Percentiles rank a stretch among this genome's conserved stretches.
Conservation (phyloP, 2,113 vertebrate genomes). For the Motacilla alba region DNA sequence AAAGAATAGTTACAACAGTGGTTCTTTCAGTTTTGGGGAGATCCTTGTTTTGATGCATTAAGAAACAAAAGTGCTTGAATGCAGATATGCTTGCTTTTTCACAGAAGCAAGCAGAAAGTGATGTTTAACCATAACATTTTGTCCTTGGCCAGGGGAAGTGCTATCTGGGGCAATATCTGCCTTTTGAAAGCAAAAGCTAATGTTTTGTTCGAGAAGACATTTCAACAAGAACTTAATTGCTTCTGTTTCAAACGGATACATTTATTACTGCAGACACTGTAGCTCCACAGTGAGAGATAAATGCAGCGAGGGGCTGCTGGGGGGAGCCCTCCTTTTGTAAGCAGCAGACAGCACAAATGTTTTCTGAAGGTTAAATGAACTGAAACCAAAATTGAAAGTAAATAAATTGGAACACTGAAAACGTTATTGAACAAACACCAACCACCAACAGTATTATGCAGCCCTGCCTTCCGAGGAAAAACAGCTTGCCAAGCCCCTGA, state of each 20-base stretch:
- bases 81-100: neutral
- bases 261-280: slow-evolving; percentile 50
- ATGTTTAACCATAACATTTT: neutral
- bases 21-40: neutral
- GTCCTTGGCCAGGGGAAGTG: slow-evolving; percentile 51
- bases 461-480: neutral
- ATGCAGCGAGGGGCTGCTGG: slow-evolving; percentile 8
- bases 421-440: slow-evolving; percentile 31
- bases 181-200: slow-evolving; percentile 47
- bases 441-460: neutral
- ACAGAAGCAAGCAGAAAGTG: neutral
- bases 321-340: slow-evolving; percentile 3
- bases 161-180: slow-evolving; percentile 17
- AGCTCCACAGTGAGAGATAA: slow-evolving; percentile 41
- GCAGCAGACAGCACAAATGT: slow-evolving; percentile 8
- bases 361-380: slow-evolving; percentile 65
- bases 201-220: slow-evolving; percentile 51
- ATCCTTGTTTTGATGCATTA: neutral
- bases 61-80: neutral
- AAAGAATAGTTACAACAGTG: neutral
- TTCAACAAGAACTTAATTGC: slow-evolving; percentile 55
- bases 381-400: slow-evolving; percentile 60
- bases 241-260: slow-evolving; percentile 34
- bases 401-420: slow-evolving; percentile 54
- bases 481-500: neutral